Conservation (phyloP, 2,888 invertebrate genomes). For the Ochropleura plecta region DNA sequence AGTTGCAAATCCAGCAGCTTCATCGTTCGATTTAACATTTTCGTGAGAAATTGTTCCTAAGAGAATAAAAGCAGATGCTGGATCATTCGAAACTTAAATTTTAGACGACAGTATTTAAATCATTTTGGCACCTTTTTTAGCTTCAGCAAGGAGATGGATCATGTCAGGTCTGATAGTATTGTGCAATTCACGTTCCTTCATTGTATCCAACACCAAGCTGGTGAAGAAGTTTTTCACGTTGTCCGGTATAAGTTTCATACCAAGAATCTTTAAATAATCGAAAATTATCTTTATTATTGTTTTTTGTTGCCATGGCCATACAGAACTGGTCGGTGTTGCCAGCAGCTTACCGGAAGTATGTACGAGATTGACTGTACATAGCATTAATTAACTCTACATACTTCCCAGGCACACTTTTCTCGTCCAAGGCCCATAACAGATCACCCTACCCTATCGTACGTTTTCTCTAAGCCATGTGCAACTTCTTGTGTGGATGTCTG, state of each 20-base stretch:
- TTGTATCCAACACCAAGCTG: conserved; percentile 78
- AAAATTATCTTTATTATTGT: too few species aligned
- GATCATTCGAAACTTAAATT: background rate
- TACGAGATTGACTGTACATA: too few species aligned
- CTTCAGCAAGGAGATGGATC: conserved; percentile 90
- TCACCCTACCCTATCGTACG: too few species aligned
- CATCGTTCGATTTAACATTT: conserved; percentile 66
- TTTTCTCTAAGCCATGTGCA: too few species aligned
- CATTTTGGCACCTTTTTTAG: conserved; percentile 80
- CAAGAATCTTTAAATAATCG: conserved; percentile 61
- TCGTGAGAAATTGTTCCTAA: conserved; percentile 71
- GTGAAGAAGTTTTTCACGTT: conserved; percentile 74
- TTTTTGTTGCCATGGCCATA: too few species aligned
- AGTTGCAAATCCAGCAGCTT: conserved; percentile 81
- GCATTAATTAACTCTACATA: too few species aligned
- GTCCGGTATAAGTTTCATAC: conserved; percentile 65
- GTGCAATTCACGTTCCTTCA: conserved; percentile 78
- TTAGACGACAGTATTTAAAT: background rate
- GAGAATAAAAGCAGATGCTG: conserved; percentile 1
- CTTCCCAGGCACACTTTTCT: too few species aligned
- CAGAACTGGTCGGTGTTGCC: too few species aligned
- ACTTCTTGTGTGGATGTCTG: too few species aligned
- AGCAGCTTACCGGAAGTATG: too few species aligned
- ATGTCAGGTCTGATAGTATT: conserved; percentile 87
- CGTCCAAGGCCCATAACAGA: too few species aligned